Base-by-base conservation (phyloP, 2,113 vertebrate species). In the Mionectes macconnelli region DNA sequence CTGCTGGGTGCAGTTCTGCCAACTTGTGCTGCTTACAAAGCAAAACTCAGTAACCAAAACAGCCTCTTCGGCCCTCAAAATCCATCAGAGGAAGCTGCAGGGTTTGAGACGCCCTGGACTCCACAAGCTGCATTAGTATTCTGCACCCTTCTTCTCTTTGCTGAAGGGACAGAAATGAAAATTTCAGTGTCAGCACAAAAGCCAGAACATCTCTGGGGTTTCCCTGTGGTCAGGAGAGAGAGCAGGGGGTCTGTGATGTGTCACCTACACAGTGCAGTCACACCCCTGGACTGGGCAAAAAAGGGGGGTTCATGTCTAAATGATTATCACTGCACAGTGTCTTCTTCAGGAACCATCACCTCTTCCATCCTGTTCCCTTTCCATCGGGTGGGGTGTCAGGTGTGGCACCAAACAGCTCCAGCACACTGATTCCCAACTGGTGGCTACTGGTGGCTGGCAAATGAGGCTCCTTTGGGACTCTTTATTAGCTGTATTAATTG, bases 401-500 rank as follows among this genome's bases (percentile, higher is more conserved):
- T 97, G 90, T 89, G 90, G 89, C 52, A 84, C 59, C 17, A 14
- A 94, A 50, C 66, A 89, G 80, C 91, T 96, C 93, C 95, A 96
- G 90, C 66, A 91, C 84, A 75, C 95, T 95, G 91, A 93, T 96
- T 95, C 77, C 87, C 94, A 90, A 82, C 90, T 74, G 77, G 78
- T 94, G 94, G 89, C 84, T 63, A 69, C 87, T 84, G 76, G 72
- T 80, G 89, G 87, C 6, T 77, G 76, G 64, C 73, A 91, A 89
- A 96, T 64, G 63, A 95, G 94, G 64, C 79, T 95, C 74, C 82
- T 91, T 79, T 88, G 89, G 90, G 94, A 81, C 96, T 97, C 81
- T 97, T 97, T 97, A 97, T 98, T 97, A 97, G 89, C 90, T 95
- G 91, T 74, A 94, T 95, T 98, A 98, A 98, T 98, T 98, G 97